Evolutionary conservation across 1,140 invertebrate species (phyloP).

Genomic region (Eurosta solidaginis): DNA sequence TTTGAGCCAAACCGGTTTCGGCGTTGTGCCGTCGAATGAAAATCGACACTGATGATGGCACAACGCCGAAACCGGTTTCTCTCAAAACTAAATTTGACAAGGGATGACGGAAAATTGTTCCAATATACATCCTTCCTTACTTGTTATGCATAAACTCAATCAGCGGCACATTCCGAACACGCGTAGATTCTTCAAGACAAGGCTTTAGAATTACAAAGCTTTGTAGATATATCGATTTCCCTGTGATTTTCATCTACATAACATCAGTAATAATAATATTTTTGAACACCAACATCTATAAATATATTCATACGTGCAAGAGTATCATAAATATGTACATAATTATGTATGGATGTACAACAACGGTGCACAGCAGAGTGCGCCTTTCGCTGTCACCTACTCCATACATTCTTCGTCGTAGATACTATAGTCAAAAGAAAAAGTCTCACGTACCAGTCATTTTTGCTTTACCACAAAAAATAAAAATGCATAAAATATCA

Average conservation of each 20-base stretch:
- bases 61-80: too few species aligned
- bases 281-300: neutral
- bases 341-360: neutral
- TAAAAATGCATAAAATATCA: neutral
- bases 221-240: neutral
- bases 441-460: neutral
- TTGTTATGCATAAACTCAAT: too few species aligned
- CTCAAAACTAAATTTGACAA: too few species aligned
- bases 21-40: too few species aligned
- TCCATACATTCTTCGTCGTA: neutral
- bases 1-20: too few species aligned
- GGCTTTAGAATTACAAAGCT: neutral
- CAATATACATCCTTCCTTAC: too few species aligned
- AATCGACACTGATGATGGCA: too few species aligned
- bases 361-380: neutral
- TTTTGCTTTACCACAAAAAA: neutral
- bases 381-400: neutral
- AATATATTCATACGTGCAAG: neutral
- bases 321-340: neutral
- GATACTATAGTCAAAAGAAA: neutral
- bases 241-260: neutral
- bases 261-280: conserved; percentile 6
- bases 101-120: too few species aligned
- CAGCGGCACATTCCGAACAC: too few species aligned
- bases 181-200: too few species aligned